Base-by-base conservation (phyloP, 2,797 vertebrate species). In the Dendrocincla tyrannina region DNA sequence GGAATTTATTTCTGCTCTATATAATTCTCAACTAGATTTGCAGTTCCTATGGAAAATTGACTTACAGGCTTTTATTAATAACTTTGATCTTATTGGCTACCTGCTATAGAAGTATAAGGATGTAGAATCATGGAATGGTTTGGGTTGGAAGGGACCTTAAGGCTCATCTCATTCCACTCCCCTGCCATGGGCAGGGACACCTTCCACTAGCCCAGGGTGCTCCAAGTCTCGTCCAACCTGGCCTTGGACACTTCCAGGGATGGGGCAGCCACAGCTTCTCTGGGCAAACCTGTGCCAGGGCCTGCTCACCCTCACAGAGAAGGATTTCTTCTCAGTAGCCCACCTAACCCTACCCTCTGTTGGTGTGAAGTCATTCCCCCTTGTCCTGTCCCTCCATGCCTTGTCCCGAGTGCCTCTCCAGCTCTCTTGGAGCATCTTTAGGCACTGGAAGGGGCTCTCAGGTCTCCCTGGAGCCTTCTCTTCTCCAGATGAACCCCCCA, bases 281-380 rank as follows among this genome's bases (percentile, higher is more conserved):
- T 42, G 27, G 15, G 22, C 14, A 59, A 35, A 0, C 33, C 33
- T 55, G 55, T 62, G 63, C 78, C 41, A 35, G 27, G 25, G 8
- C 53, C 12, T 67, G 7, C 0, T 0, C 20, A 18, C 30, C 10
- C 11, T 0, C 4, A 7, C 24, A 17, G 15, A 27, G 22, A 17
- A 13, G 2, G 20, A 28, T 49, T 62, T 13, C 32, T 69, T 49
- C 13, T 16, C 16, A 6, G 6, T n/a, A 1, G 37, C 56, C 56
- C 33, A 59, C 3, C 56, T 37, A 37, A 59, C 28, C 30, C 35
- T 39, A 11, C 25, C 17, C 17, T 60, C 58, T 39, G 58, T 6
- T 8, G 6, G 7, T 60, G 22, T 2, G 13, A 28, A 39, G 9
- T 27, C 18, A 30, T 28, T 39, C 37, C 35, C 17, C 17, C 25